Evolutionary conservation across 2,797 vertebrate species (phyloP).

Genomic region (Danio albolineatus): DNA sequence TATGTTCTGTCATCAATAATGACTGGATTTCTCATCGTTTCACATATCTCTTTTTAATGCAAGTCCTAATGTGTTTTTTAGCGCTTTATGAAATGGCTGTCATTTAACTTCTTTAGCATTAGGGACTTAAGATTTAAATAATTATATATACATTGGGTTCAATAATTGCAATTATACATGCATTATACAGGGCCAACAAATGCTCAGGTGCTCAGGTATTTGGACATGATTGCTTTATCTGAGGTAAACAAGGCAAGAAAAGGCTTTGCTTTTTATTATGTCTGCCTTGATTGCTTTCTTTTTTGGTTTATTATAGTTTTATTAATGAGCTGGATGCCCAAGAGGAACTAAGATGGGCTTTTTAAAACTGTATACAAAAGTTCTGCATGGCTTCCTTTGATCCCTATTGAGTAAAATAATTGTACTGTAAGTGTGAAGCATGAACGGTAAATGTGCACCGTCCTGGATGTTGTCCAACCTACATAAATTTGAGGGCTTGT

Average conservation of each 20-base stretch:
- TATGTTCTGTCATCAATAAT: conserved; percentile 36
- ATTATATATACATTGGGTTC: too few species aligned
- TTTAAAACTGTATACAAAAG: conserved; percentile 70
- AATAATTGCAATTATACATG: background rate
- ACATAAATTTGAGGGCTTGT: conserved; percentile 10
- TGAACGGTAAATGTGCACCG: background rate
- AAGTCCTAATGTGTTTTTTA: background rate
- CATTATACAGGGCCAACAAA: background rate
- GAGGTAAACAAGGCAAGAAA: background rate
- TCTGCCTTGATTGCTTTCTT: background rate
- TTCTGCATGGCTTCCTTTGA: conserved; percentile 67
- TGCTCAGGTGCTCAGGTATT: background rate
- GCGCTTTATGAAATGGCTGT: background rate
- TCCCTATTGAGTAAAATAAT: conserved; percentile 54
- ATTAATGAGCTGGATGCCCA: background rate
- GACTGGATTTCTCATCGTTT: background rate
- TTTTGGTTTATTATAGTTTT: background rate
- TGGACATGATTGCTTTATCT: background rate
- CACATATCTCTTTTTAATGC: background rate
- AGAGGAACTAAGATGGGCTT: conserved; percentile 54
- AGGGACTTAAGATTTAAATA: background rate
- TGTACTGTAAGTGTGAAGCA: conserved; percentile 16
- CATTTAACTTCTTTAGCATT: background rate
- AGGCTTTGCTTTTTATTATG: background rate
- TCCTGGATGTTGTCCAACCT: conserved; percentile 5